Evolutionary conservation across 2,113 vertebrate species (phyloP).

Genomic region (Casuarius casuarius): DNA sequence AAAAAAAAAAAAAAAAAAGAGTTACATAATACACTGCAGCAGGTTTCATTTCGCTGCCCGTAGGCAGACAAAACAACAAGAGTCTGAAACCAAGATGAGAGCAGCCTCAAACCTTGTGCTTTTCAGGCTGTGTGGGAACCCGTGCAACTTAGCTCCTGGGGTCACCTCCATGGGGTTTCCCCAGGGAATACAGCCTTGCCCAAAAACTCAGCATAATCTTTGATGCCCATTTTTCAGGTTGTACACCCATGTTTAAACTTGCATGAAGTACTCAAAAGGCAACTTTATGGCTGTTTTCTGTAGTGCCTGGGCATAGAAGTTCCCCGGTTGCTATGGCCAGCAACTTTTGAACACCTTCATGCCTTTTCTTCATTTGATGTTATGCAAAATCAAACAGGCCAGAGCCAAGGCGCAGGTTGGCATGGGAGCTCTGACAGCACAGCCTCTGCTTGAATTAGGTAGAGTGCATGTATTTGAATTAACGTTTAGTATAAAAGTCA

Average conservation of each 20-base stretch:
- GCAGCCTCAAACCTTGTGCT: background rate
- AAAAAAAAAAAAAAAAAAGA: background rate
- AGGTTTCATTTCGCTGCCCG: background rate
- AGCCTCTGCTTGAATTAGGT: background rate
- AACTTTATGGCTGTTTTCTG: background rate
- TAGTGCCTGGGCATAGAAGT: background rate
- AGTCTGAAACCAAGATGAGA: background rate
- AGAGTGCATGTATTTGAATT: slow-evolving; percentile 41
- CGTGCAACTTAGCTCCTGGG: background rate
- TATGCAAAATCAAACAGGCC: background rate
- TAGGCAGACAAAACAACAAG: background rate
- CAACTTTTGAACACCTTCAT: background rate
- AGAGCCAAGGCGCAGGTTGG: slow-evolving; percentile 14
- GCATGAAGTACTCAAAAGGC: background rate
- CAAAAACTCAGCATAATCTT: background rate
- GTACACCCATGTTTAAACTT: background rate
- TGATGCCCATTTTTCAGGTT: background rate
- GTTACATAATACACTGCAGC: background rate
- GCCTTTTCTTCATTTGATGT: background rate
- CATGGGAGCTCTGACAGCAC: background rate
- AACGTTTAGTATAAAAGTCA: slow-evolving; percentile 36
- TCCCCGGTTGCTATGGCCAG: background rate
- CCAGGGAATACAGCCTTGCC: background rate
- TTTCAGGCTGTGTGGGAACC: background rate
- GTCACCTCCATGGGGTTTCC: background rate